These are phyloP conservation scores for Poecilia picta DNA, from an alignment of 2,797 vertebrate species.

Conservation along the genomic window DNA sequence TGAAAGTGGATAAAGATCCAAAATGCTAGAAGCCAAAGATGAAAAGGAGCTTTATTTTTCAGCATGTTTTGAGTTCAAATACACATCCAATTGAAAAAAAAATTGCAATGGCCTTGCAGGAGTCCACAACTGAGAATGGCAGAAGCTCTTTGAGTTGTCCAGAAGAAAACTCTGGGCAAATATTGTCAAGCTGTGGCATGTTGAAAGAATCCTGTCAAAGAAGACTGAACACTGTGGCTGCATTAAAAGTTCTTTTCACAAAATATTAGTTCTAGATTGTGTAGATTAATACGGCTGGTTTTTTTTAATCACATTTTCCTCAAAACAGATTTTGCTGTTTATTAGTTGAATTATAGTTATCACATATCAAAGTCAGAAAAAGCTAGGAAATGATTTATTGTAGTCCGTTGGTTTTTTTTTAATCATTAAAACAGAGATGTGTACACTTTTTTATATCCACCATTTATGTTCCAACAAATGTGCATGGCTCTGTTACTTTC, in stretches of 20 bases:
- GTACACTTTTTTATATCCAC: background rate
- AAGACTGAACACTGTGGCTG: background rate
- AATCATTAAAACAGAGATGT: background rate
- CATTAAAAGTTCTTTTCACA: background rate
- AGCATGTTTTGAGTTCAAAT: background rate
- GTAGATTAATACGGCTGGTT: background rate
- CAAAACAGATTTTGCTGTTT: background rate
- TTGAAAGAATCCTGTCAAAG: background rate
- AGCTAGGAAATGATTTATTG: background rate
- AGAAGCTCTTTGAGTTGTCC: background rate
- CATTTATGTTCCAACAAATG: slow-evolving; percentile 49
- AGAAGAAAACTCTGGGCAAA: background rate
- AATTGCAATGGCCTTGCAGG: background rate
- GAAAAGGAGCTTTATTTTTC: background rate
- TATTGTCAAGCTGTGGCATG: background rate
- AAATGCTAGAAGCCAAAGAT: background rate
- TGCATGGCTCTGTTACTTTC: slow-evolving; percentile 34
- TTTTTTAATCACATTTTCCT: background rate
- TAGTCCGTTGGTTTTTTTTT: background rate
- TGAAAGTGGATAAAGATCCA: background rate
- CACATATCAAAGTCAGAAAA: background rate
- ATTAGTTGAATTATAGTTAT: background rate
- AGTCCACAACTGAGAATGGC: background rate
- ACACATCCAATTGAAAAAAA: background rate
- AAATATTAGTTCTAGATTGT: background rate